Conservation (phyloP, 2,888 invertebrate species). For the Nephrotoma flavescens region DNA sequence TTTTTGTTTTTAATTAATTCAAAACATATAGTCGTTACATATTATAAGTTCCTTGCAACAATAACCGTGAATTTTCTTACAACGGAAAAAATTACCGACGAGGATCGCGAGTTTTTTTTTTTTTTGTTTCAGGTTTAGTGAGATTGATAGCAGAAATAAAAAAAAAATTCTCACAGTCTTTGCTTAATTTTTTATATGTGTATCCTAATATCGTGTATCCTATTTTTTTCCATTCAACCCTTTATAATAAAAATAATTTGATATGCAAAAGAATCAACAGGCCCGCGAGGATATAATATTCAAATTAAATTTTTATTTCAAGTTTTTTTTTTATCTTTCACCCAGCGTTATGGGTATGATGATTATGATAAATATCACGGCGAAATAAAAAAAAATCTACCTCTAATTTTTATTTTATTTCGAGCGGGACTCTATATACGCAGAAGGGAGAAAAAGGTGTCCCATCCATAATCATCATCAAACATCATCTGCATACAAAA, state of each 20-base stretch:
- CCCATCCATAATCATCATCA: conserved; percentile 3
- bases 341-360: neutral
- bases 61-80: neutral
- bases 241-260: neutral
- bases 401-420: neutral
- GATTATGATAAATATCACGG: conserved; percentile 2
- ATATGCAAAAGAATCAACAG: conserved; percentile 2
- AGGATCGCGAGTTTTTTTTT: neutral
- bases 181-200: neutral
- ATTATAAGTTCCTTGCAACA: neutral
- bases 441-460: conserved; percentile 3
- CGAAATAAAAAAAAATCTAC: conserved; percentile 1
- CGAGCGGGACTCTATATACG: neutral
- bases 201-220: neutral
- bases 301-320: neutral
- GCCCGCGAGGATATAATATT: conserved; percentile 4
- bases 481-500: conserved; percentile 3
- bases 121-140: neutral
- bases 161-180: neutral
- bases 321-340: conserved; percentile 1
- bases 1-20: too few species aligned
- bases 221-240: neutral
- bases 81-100: neutral
- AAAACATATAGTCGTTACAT: too few species aligned
- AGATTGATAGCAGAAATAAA: neutral